A percentile compares a stretch with the other conserved stretches of the same genome.
Conservation (phyloP, 92 coral and sea anemone genomes). For the Siderastrea siderea region DNA sequence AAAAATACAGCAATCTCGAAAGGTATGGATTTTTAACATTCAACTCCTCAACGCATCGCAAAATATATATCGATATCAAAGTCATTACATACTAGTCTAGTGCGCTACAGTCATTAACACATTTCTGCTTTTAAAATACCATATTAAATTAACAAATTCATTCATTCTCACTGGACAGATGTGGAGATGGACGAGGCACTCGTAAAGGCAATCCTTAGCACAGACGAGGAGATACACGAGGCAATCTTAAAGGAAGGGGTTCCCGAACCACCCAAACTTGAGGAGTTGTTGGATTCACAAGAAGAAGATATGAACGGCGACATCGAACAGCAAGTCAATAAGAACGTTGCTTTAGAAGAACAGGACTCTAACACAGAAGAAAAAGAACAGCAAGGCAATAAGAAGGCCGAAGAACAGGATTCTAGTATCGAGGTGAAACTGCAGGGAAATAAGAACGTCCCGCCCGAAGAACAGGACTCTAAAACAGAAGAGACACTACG, state of each 20-base stretch:
- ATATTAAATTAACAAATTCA: too few species aligned
- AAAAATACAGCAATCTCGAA: too few species aligned
- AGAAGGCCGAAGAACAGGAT: background rate
- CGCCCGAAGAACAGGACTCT: too few species aligned
- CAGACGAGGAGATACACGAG: background rate
- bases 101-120: too few species aligned
- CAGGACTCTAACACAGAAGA: background rate
- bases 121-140: too few species aligned
- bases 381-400: background rate
- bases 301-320: background rate
- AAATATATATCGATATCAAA: too few species aligned
- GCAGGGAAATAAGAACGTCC: too few species aligned
- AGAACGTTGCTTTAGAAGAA: background rate
- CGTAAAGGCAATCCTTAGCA: background rate
- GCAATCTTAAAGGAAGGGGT: background rate
- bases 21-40: too few species aligned
- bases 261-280: background rate
- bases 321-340: background rate
- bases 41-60: too few species aligned
- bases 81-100: too few species aligned
- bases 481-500: too few species aligned
- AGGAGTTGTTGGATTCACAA: background rate
- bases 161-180: background rate
- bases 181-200: background rate
- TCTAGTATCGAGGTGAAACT: too few species aligned